These are phyloP conservation scores for Aphidius ervi DNA, from an alignment of 1,140 invertebrate genomes.

Conservation along the genomic window DNA sequence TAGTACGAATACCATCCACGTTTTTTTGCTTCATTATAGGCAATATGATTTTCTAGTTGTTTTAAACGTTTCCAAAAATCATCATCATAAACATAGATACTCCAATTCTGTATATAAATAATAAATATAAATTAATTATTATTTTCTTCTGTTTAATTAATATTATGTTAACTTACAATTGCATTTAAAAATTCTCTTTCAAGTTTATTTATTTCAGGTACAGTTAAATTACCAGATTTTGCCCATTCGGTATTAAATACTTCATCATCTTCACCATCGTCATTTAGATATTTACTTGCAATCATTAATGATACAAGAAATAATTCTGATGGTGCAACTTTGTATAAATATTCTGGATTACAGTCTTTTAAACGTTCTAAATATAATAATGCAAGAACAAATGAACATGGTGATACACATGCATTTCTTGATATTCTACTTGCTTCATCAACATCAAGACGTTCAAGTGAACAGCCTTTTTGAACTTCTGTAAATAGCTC, in stretches of 20 bases:
- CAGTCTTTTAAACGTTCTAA: conserved; percentile 75
- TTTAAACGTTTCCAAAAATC: conserved; percentile 67
- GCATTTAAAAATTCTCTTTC: conserved; percentile 86
- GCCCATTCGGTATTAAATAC: conserved; percentile 89
- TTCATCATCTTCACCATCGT: conserved; percentile 85
- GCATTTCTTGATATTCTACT: conserved; percentile 72
- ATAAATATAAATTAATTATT: too few relatives aligned
- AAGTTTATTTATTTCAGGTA: conserved; percentile 73
- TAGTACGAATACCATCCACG: conserved; percentile 84
- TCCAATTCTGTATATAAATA: conserved; percentile 63
- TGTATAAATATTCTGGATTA: conserved; percentile 78
- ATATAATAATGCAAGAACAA: conserved; percentile 81
- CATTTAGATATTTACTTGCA: conserved; percentile 90
- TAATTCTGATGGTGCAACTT: conserved; percentile 79
- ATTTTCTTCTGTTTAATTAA: too few relatives aligned
- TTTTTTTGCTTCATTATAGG: conserved; percentile 65
- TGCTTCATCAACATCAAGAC: conserved; percentile 74
- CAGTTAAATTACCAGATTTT: conserved; percentile 67
- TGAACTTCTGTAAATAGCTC: conserved; percentile 74
- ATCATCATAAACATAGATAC: conserved; percentile 69
- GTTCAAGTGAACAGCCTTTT: conserved; percentile 67
- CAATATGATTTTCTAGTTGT: conserved; percentile 67
- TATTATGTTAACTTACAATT: conserved; percentile 65
- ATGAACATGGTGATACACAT: conserved; percentile 79
- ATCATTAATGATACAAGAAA: conserved; percentile 93